Evolutionary conservation across 1,140 invertebrate genomes (phyloP).

Genomic region (Nasonia longicornis): DNA sequence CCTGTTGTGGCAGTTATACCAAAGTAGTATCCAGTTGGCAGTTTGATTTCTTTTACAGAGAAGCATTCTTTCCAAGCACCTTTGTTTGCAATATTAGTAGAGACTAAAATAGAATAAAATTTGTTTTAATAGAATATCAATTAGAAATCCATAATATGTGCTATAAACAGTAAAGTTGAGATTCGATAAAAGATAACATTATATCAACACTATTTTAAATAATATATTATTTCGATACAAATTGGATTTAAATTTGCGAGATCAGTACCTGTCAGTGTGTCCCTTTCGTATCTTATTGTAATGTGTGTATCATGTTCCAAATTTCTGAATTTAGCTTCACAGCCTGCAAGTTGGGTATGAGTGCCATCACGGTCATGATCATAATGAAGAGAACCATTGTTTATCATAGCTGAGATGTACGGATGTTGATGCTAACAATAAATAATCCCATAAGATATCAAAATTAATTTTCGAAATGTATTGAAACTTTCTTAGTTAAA

Average conservation of each 20-base stretch:
- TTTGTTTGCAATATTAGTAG: slow-evolving; percentile 91
- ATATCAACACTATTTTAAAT: not conserved
- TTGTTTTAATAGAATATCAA: not conserved
- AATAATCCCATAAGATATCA: slow-evolving; percentile 29
- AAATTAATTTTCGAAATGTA: slow-evolving; percentile 5
- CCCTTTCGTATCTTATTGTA: slow-evolving; percentile 91
- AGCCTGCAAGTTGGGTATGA: slow-evolving; percentile 95
- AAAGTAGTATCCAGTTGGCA: slow-evolving; percentile 96
- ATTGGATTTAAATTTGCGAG: not conserved
- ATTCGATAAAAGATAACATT: too few species aligned
- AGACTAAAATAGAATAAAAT: slow-evolving; percentile 75
- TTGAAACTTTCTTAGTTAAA: not conserved
- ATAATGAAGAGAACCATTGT: slow-evolving; percentile 95
- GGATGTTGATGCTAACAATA: slow-evolving; percentile 92
- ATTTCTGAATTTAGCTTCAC: slow-evolving; percentile 95
- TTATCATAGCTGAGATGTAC: slow-evolving; percentile 98
- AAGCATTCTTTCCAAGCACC: slow-evolving; percentile 96
- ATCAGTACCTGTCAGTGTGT: slow-evolving; percentile 84
- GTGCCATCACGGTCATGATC: slow-evolving; percentile 99
- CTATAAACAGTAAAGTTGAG: too few species aligned
- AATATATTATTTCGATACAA: slow-evolving; percentile 8
- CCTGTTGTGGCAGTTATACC: slow-evolving; percentile 96
- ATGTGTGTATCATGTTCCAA: slow-evolving; percentile 91
- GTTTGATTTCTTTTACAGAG: slow-evolving; percentile 85
- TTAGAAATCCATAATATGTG: too few species aligned